Evolutionary conservation across 2,797 vertebrate genomes (phyloP).

Genomic region (Coccyzus lansbergi): DNA sequence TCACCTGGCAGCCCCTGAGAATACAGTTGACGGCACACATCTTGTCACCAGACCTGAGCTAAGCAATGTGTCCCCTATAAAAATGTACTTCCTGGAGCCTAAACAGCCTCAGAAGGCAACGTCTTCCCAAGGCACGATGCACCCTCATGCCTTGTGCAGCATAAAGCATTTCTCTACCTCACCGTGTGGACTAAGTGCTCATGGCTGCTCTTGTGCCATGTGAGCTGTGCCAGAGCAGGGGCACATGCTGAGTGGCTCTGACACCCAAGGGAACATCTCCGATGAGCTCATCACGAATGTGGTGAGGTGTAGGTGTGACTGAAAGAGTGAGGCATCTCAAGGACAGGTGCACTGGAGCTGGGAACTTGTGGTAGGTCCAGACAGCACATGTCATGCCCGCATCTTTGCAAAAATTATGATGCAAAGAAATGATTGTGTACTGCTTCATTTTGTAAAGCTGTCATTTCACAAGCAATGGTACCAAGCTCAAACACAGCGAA

Average conservation of each 20-base stretch:
- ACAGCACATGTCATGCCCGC: background rate
- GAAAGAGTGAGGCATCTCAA: background rate
- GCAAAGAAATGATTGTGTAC: background rate
- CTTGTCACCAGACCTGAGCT: background rate
- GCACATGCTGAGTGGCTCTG: background rate
- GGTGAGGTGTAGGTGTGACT: background rate
- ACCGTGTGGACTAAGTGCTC: background rate
- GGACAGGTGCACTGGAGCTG: background rate
- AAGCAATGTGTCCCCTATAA: background rate
- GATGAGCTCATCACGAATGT: background rate
- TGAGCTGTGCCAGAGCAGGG: background rate
- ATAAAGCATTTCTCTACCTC: background rate
- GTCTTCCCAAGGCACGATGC: background rate
- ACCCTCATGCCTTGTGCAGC: background rate
- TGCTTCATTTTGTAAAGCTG: background rate
- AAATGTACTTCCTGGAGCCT: background rate
- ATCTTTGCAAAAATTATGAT: background rate
- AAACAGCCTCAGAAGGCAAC: background rate
- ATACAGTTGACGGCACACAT: background rate
- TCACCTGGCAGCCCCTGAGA: background rate
- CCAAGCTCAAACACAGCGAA: background rate
- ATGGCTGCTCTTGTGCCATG: accelerated
- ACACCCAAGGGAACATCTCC: background rate
- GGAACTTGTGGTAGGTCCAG: background rate
- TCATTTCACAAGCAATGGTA: background rate